Conservation (phyloP, 2,888 invertebrate genomes). For the Pteria penguin region DNA sequence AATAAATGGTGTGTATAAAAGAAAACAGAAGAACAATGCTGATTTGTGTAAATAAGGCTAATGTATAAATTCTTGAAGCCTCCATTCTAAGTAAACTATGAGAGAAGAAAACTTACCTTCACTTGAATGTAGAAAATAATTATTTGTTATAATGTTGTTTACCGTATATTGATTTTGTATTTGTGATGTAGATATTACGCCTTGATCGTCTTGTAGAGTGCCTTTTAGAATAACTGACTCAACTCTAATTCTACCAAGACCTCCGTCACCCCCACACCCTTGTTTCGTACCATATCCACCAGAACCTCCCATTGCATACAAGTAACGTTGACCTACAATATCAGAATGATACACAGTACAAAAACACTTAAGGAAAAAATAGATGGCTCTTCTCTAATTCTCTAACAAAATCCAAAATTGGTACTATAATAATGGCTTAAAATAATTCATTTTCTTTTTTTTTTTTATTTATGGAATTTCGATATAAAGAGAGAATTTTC, state of each 20-base stretch:
- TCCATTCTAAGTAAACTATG: too few relatives aligned
- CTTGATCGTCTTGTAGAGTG: constrained; percentile 23
- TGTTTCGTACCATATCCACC: constrained; percentile 55
- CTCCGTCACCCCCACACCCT: constrained; percentile 60
- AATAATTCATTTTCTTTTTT: too few relatives aligned
- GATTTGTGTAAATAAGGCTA: background rate
- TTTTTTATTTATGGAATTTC: too few relatives aligned
- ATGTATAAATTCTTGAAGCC: too few relatives aligned
- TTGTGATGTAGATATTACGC: constrained; percentile 33
- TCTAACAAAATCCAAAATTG: too few relatives aligned
- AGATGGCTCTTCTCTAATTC: too few relatives aligned
- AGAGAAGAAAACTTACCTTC: background rate
- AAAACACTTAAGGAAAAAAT: too few relatives aligned
- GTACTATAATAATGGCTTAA: too few relatives aligned
- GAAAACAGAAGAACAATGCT: background rate
- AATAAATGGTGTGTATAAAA: background rate
- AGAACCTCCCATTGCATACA: constrained; percentile 58
- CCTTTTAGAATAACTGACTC: constrained; percentile 59
- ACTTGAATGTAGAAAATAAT: background rate
- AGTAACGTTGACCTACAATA: constrained; percentile 46
- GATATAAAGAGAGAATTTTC: too few relatives aligned
- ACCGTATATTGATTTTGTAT: constrained; percentile 49
- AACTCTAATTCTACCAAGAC: constrained; percentile 61
- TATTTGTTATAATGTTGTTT: background rate
- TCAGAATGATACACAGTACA: too few relatives aligned